These are phyloP conservation scores for Dipodomys ordii DNA, from an alignment of 2,113 vertebrate genomes.

Conservation along the genomic window DNA sequence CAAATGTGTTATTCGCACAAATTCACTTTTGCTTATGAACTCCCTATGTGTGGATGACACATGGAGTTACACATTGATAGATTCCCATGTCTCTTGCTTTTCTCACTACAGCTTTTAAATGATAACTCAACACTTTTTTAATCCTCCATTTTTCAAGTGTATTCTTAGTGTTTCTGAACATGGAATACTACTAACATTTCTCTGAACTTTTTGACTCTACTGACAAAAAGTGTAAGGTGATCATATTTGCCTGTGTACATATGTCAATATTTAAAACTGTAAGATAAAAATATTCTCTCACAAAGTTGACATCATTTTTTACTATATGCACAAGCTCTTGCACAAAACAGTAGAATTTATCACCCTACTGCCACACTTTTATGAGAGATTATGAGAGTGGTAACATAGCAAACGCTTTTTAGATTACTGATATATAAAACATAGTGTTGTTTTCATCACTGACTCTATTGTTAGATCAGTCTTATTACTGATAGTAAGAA, in stretches of 20 bases:
- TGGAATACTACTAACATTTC: constrained; percentile 24
- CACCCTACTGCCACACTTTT: not conserved
- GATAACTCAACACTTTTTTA: constrained; percentile 17
- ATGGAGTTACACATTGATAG: not conserved
- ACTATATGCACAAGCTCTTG: constrained; percentile 38
- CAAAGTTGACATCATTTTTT: constrained; percentile 55
- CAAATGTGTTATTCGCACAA: not conserved
- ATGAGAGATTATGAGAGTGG: constrained; percentile 4
- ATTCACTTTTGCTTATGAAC: not conserved
- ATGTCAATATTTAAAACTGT: constrained; percentile 45
- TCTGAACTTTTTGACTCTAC: constrained; percentile 14
- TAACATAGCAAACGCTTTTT: constrained; percentile 21
- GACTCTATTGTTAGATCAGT: not conserved
- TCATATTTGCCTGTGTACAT: not conserved
- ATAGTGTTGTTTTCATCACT: not conserved
- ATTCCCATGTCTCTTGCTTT: not conserved
- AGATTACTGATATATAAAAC: constrained; percentile 18
- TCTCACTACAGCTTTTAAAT: not conserved
- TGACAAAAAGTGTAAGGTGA: not conserved
- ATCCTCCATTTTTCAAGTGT: not conserved
- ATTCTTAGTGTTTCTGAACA: not conserved
- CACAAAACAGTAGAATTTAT: constrained; percentile 50
- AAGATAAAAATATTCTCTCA: constrained; percentile 58
- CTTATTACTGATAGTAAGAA: not conserved
- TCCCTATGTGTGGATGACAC: not conserved